phyloP scores from a whole-genome alignment of 2,888 invertebrate genomes.

The Oligia strigilis region DNA sequence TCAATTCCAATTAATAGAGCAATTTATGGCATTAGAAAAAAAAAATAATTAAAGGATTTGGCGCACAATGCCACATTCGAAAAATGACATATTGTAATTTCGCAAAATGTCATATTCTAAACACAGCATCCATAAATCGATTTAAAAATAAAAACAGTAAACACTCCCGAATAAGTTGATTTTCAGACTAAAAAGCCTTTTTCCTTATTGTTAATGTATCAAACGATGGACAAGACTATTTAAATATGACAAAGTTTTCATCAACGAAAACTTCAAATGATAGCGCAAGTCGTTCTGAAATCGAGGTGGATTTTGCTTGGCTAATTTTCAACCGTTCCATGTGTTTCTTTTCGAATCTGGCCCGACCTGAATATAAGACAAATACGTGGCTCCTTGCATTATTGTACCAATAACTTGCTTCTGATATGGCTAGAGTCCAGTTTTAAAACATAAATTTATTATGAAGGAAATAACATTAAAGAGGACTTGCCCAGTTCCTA shows the following conservation, averaged over 20 bases:
- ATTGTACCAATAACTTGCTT: neutral
- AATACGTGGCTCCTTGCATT: neutral
- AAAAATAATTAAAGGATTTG: too few species aligned
- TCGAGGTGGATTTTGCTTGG: constrained; percentile 18
- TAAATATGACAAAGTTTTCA: neutral
- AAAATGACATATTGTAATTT: too few species aligned
- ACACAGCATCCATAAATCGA: too few species aligned
- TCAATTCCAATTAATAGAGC: neutral
- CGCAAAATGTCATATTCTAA: too few species aligned
- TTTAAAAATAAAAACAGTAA: too few species aligned
- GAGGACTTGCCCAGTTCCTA: neutral
- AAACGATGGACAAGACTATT: neutral
- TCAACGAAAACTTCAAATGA: neutral
- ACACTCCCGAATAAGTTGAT: too few species aligned
- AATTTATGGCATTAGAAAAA: too few species aligned
- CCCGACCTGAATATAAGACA: constrained; percentile 10
- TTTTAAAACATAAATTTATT: neutral
- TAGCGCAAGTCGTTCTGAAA: neutral
- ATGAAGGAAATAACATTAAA: constrained; percentile 1
- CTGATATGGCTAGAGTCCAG: constrained; percentile 5
- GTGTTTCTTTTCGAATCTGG: constrained; percentile 19
- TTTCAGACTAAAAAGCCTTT: too few species aligned
- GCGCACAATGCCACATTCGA: too few species aligned
- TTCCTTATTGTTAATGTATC: neutral
- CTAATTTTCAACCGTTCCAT: constrained; percentile 27